Evolutionary conservation across 2,113 vertebrate species (phyloP).

Genomic region (Pituophis catenifer): DNA sequence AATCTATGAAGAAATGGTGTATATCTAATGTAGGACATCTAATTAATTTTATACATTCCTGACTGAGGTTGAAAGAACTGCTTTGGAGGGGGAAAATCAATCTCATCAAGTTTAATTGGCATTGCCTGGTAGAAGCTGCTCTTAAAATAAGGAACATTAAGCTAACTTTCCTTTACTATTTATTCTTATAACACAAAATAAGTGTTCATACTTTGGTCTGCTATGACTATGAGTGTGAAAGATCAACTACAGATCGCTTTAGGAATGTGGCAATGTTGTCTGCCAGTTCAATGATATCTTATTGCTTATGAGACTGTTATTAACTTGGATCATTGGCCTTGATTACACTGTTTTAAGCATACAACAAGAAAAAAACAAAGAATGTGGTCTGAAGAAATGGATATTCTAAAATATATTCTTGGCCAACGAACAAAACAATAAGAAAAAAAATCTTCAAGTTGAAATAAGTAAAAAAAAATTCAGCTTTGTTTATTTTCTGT

Average conservation of each 20-base stretch:
- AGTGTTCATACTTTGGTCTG: constrained; percentile 1
- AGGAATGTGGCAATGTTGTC: not conserved
- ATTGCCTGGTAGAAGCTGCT: not conserved
- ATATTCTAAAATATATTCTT: not conserved
- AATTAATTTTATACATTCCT: constrained; percentile 48
- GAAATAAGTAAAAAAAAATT: not conserved
- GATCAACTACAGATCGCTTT: not conserved
- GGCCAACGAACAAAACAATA: not conserved
- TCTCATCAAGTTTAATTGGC: constrained; percentile 4
- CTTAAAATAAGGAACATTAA: constrained; percentile 8
- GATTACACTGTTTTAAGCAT: not conserved
- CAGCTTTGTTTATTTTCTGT: not conserved
- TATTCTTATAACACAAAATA: not conserved
- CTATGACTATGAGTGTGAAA: not conserved
- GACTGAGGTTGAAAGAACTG: constrained; percentile 37
- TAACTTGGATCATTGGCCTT: not conserved
- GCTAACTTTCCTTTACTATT: not conserved
- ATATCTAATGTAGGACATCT: constrained; percentile 41
- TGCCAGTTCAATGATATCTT: fast-evolving
- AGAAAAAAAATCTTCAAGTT: not conserved
- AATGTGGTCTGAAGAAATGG: not conserved
- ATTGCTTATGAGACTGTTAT: not conserved
- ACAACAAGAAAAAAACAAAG: not conserved
- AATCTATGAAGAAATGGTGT: constrained; percentile 54
- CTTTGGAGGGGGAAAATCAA: constrained; percentile 23